Evolutionary conservation across 2,113 vertebrate species (phyloP).

Genomic region (Tachysurus fulvidraco): DNA sequence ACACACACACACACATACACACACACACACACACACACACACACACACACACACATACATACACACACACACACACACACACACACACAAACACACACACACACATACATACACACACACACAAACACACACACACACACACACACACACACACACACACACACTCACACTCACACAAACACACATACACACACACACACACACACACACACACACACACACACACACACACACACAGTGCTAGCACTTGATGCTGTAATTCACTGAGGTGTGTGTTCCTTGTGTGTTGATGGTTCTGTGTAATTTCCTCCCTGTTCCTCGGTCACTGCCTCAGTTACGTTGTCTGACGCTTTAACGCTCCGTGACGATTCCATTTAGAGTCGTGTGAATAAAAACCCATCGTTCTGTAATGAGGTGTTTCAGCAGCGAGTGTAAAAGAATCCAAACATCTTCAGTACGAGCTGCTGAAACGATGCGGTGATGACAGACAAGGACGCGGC

Average conservation of each 20-base stretch:
- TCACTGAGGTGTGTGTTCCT: background rate
- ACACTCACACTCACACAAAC: conserved; percentile 30
- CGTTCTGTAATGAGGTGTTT: background rate
- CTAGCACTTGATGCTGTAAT: background rate
- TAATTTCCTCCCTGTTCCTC: background rate
- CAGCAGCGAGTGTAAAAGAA: background rate
- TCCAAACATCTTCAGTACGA: background rate
- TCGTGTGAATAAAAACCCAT: background rate
- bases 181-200: conserved; percentile 25
- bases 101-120: conserved; percentile 47
- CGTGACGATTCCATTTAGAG: background rate
- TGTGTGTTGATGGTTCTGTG: background rate
- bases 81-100: conserved; percentile 27
- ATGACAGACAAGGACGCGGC: background rate
- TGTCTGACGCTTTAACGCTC: background rate
- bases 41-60: conserved; percentile 4
- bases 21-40: no score
- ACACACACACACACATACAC: no score
- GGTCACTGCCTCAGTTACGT: background rate
- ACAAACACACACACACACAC: no score
- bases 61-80: conserved; percentile 22
- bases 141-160: conserved; percentile 15
- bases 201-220: conserved; percentile 25
- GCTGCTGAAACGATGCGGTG: no score
- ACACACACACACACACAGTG: conserved; percentile 40